Evolutionary conservation across 2,888 invertebrate genomes (phyloP).

Genomic region (Timema podura): DNA sequence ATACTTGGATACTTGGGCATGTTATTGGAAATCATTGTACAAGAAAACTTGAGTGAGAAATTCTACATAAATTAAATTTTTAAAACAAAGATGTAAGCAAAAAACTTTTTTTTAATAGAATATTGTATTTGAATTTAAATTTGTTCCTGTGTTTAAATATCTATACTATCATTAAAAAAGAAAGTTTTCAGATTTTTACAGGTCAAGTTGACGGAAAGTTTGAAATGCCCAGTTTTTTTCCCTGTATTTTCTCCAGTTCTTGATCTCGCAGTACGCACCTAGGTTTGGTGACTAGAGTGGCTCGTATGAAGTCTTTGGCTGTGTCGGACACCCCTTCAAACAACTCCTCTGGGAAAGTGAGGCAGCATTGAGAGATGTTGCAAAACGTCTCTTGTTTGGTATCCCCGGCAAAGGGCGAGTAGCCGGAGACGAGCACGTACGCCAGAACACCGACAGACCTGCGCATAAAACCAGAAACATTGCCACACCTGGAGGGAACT

Average conservation of each 20-base stretch:
- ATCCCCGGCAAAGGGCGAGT: constrained; percentile 93
- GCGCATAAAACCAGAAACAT: constrained; percentile 2
- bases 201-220: no score
- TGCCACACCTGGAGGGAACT: background rate
- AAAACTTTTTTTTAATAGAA: no score
- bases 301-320: constrained; percentile 87
- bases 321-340: constrained; percentile 82
- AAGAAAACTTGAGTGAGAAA: background rate
- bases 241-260: no score
- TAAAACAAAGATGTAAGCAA: no score
- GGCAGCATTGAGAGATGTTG: constrained; percentile 90
- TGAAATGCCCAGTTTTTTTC: no score
- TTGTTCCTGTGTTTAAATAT: no score
- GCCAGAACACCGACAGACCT: constrained; percentile 85
- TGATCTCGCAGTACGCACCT: constrained; percentile 58
- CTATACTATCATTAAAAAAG: no score
- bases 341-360: constrained; percentile 89
- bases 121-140: no score
- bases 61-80: background rate
- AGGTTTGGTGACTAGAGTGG: constrained; percentile 86
- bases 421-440: constrained; percentile 91
- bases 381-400: constrained; percentile 96
- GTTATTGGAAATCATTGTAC: background rate
- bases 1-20: background rate
- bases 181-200: no score